Conservation (phyloP, 2,888 invertebrate species). For the Diaprepes abbreviatus region DNA sequence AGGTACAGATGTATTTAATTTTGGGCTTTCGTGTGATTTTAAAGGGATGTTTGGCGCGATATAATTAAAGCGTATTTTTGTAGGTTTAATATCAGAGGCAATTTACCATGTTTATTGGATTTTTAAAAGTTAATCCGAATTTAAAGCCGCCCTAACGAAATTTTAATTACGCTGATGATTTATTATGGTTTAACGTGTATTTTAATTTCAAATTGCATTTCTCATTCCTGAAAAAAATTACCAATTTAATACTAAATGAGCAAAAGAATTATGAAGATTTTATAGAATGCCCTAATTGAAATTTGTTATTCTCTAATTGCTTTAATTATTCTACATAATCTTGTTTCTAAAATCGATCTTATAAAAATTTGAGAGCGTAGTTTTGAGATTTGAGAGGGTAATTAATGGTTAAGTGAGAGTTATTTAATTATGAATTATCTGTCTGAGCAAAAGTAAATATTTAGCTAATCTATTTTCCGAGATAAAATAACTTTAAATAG, state of each 20-base stretch:
- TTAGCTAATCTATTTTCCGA: no score
- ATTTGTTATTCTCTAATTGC: conserved; percentile 9
- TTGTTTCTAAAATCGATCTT: no score
- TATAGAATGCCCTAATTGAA: background rate
- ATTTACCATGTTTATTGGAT: conserved; percentile 50
- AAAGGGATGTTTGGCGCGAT: conserved; percentile 9
- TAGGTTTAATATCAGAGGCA: conserved; percentile 45
- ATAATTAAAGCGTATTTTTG: conserved; percentile 40
- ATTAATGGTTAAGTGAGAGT: no score
- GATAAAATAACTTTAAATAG: no score
- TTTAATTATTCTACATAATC: no score
- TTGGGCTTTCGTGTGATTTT: conserved; percentile 10
- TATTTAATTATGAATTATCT: no score
- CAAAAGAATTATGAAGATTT: conserved; percentile 28
- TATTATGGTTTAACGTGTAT: conserved; percentile 55
- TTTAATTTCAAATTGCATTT: conserved; percentile 52
- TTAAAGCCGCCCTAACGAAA: conserved; percentile 52
- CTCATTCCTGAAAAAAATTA: conserved; percentile 22
- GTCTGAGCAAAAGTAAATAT: no score
- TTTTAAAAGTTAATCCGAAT: conserved; percentile 54
- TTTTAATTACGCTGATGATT: conserved; percentile 52
- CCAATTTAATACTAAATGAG: conserved; percentile 23
- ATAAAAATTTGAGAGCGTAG: no score
- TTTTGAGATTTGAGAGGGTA: no score
- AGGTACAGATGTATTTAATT: conserved; percentile 3